These are phyloP conservation scores for Pangasius larnaudii DNA, from an alignment of 2,797 vertebrate genomes.

Conservation along the genomic window DNA sequence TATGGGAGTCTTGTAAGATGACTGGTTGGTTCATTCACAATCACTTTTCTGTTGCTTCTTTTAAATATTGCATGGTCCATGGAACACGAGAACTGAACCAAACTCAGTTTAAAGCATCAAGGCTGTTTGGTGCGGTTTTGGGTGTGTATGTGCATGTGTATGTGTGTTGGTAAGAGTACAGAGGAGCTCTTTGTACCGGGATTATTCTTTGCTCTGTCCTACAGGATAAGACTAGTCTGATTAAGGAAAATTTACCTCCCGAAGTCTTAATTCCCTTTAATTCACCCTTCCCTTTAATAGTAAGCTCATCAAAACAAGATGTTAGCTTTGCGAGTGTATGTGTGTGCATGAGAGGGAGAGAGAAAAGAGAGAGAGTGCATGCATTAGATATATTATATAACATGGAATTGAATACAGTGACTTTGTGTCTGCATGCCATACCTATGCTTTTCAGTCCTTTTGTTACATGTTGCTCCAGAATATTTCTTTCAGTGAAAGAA, in stretches of 20 bases:
- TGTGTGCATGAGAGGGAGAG: background rate
- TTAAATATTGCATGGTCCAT: background rate
- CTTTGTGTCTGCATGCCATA: background rate
- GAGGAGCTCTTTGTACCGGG: slow-evolving; percentile 68
- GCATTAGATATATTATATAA: background rate
- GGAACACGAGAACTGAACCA: background rate
- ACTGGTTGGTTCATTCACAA: background rate
- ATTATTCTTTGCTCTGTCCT: slow-evolving; percentile 68
- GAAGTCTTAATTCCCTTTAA: slow-evolving; percentile 56
- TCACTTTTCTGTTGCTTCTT: background rate
- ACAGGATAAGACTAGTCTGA: slow-evolving; percentile 66
- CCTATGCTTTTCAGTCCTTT: background rate
- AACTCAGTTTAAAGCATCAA: background rate
- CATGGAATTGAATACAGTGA: background rate
- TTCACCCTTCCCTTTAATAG: slow-evolving; percentile 51
- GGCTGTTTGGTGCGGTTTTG: slow-evolving; percentile 16
- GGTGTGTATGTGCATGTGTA: slow-evolving; percentile 56
- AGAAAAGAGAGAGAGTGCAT: background rate
- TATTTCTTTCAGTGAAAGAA: background rate
- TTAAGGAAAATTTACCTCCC: background rate
- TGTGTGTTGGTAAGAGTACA: slow-evolving; percentile 68
- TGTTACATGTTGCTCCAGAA: background rate
- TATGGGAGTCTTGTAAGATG: background rate
- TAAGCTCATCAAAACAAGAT: slow-evolving; percentile 57
- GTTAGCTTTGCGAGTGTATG: slow-evolving; percentile 27